A percentile compares a stretch with the other conserved stretches of the same genome.
phyloP scores from a whole-genome alignment of 1,140 invertebrate species.

The Polypedilum vanderplanki region DNA sequence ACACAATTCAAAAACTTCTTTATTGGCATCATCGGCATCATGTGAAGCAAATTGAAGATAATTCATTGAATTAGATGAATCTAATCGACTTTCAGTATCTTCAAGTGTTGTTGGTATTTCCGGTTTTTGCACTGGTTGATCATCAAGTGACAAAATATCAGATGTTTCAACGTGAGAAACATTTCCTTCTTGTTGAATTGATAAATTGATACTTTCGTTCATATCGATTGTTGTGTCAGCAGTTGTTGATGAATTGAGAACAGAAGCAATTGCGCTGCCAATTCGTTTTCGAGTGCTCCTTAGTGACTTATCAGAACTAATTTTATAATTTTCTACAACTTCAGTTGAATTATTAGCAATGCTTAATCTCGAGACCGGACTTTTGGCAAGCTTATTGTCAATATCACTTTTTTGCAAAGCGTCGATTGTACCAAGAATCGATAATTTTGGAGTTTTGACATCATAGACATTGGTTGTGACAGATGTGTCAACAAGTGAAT shows the following conservation, averaged over 20 bases:
- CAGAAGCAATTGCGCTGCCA: background rate
- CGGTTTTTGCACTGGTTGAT: background rate
- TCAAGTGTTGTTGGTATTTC: background rate
- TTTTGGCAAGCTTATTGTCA: background rate
- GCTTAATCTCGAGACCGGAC: background rate
- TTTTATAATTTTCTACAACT: conserved; percentile 17
- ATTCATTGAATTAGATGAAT: background rate
- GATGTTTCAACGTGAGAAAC: background rate
- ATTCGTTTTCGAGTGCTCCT: conserved; percentile 18
- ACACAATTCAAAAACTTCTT: background rate
- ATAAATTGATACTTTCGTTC: background rate
- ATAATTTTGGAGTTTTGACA: background rate
- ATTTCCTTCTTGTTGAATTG: background rate
- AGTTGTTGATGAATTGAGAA: background rate
- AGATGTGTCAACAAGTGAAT: background rate
- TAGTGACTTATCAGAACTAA: background rate
- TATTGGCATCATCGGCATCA: background rate
- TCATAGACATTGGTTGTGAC: background rate
- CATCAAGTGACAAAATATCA: background rate
- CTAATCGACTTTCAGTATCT: background rate
- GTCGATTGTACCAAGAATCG: background rate
- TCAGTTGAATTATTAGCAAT: background rate
- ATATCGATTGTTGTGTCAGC: background rate
- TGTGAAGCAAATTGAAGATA: background rate
- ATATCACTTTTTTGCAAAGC: background rate